phyloP scores from a whole-genome alignment of 2,888 invertebrate genomes.

The Erpobdella octoculata region DNA sequence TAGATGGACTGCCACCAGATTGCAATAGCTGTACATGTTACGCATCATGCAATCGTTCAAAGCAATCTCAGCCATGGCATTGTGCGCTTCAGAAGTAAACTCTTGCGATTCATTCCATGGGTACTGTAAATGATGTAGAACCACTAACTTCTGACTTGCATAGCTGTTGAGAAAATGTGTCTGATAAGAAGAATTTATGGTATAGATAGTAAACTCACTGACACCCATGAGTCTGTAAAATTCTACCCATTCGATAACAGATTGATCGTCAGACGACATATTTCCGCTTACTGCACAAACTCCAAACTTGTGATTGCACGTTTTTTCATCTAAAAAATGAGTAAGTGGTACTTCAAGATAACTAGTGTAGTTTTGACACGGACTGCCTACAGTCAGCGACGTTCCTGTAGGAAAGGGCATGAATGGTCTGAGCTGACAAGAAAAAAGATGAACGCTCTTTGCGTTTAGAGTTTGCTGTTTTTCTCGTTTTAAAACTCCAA shows the following conservation, averaged over 20 bases:
- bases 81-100: not conserved
- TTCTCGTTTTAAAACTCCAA: too few relatives aligned
- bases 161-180: not conserved
- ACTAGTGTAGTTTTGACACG: not conserved
- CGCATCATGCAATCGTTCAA: not conserved
- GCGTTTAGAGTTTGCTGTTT: not conserved
- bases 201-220: not conserved
- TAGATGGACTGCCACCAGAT: not conserved
- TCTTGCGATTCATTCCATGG: not conserved
- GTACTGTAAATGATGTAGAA: not conserved
- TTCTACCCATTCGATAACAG: not conserved
- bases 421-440: conserved; percentile 1
- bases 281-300: not conserved
- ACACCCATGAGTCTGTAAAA: not conserved
- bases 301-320: not conserved
- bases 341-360: not conserved
- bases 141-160: not conserved
- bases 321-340: not conserved
- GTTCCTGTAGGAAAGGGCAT: not conserved
- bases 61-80: not conserved
- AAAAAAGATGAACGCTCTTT: not conserved
- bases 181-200: not conserved
- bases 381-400: not conserved
- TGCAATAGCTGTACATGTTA: not conserved
- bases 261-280: not conserved